Percentiles rank a stretch among this genome's conserved stretches.
Evolutionary conservation across 2,888 invertebrate genomes (phyloP).

Genomic region (Colostygia pectinataria): DNA sequence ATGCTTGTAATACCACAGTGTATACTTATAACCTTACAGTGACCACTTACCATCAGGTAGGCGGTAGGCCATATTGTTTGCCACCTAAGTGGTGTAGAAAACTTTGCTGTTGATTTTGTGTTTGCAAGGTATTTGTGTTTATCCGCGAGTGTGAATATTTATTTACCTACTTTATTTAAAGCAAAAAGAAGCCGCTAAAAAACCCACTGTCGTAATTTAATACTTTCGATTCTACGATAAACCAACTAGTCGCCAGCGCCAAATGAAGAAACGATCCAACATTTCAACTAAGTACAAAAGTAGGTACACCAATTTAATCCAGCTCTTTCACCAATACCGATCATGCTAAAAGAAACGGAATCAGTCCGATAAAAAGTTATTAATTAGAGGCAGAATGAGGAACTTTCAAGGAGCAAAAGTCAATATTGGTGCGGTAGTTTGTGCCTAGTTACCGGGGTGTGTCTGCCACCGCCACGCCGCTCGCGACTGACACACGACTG

Average conservation of each 20-base stretch:
- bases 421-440: conserved; percentile 72
- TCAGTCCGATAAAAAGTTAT: conserved; percentile 47
- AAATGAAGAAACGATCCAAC: conserved; percentile 7
- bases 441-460: conserved; percentile 66
- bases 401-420: conserved; percentile 69
- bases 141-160: too few relatives aligned
- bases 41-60: too few relatives aligned
- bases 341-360: conserved; percentile 18
- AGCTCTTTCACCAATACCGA: conserved; percentile 15
- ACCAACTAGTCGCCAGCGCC: conserved; percentile 3
- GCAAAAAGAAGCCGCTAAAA: too few relatives aligned
- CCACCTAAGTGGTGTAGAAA: too few relatives aligned
- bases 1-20: too few relatives aligned
- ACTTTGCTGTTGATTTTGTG: too few relatives aligned
- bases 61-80: too few relatives aligned
- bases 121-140: too few relatives aligned
- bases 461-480: conserved; percentile 47
- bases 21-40: too few relatives aligned
- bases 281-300: conserved; percentile 3
- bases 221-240: too few relatives aligned
- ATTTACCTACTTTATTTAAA: too few relatives aligned
- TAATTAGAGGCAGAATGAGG: conserved; percentile 60
- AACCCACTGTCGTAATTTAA: too few relatives aligned
- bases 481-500: conserved; percentile 39
- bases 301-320: conserved; percentile 6